phyloP scores from a whole-genome alignment of 2,888 invertebrate species.

The Agrypnus murinus region DNA sequence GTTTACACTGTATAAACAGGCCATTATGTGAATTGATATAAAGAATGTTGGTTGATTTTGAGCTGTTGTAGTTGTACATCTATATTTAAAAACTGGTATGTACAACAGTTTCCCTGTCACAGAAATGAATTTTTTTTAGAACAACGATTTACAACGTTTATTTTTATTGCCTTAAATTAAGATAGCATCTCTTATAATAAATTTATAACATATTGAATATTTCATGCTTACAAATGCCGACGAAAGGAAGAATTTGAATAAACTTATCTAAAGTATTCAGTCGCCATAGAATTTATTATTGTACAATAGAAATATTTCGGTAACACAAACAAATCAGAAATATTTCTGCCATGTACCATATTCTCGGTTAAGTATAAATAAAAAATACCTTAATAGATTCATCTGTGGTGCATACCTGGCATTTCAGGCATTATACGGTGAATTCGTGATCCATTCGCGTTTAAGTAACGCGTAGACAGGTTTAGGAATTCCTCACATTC shows the following conservation, averaged over 20 bases:
- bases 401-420: constrained; percentile 64
- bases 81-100: constrained; percentile 37
- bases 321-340: constrained; percentile 58
- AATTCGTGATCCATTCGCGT: constrained; percentile 47
- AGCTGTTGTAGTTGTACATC: constrained; percentile 32
- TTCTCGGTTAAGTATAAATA: constrained; percentile 50
- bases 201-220: constrained; percentile 52
- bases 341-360: constrained; percentile 57
- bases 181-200: constrained; percentile 50
- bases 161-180: constrained; percentile 52
- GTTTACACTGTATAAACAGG: constrained; percentile 33
- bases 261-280: constrained; percentile 53
- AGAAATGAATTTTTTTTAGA: constrained; percentile 34
- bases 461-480: constrained; percentile 56
- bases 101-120: constrained; percentile 21
- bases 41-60: constrained; percentile 30
- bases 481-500: constrained; percentile 67
- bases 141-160: constrained; percentile 37
- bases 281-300: constrained; percentile 52
- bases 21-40: constrained; percentile 30
- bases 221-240: constrained; percentile 51
- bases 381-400: constrained; percentile 66
- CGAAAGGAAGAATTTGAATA: constrained; percentile 51
- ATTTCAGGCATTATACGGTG: constrained; percentile 65
- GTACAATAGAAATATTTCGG: constrained; percentile 56